Percentiles rank a stretch among this genome's conserved stretches.
Conservation (phyloP, 1,140 invertebrate genomes). For the Anastrepha obliqua region DNA sequence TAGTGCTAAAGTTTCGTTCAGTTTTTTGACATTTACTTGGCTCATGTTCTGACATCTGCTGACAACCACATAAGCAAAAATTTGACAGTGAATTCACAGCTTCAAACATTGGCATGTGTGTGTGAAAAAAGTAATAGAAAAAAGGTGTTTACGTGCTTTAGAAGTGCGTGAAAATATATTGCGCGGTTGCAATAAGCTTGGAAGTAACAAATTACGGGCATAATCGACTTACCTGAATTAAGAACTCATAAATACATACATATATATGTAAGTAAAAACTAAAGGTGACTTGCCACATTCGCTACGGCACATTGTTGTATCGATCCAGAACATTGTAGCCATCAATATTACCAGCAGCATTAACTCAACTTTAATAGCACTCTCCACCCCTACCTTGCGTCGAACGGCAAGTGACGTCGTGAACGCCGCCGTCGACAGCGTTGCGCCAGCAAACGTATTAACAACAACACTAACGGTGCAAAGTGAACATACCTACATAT, state of each 20-base stretch:
- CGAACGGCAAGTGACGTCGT: background rate
- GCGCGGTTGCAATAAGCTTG: no score
- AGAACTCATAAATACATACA: no score
- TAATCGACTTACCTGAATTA: no score
- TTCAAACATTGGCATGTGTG: background rate
- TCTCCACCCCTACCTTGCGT: background rate
- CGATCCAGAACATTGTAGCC: conserved; percentile 47
- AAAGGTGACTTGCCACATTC: background rate
- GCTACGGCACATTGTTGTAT: conserved; percentile 29
- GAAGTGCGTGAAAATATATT: no score
- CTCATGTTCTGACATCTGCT: background rate
- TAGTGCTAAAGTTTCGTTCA: conserved; percentile 12
- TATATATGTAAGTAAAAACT: no score
- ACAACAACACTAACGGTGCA: background rate
- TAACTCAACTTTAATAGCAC: background rate
- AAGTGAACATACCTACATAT: background rate
- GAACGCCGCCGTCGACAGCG: background rate
- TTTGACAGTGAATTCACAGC: background rate
- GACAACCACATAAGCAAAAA: background rate
- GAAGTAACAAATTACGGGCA: no score
- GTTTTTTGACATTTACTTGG: conserved; percentile 21
- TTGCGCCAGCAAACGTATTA: background rate
- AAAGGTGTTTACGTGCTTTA: no score
- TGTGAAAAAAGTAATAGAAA: background rate
- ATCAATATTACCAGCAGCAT: conserved; percentile 37